These are phyloP conservation scores for Rhingia rostrata DNA, from an alignment of 2,888 invertebrate species.

Conservation along the genomic window DNA sequence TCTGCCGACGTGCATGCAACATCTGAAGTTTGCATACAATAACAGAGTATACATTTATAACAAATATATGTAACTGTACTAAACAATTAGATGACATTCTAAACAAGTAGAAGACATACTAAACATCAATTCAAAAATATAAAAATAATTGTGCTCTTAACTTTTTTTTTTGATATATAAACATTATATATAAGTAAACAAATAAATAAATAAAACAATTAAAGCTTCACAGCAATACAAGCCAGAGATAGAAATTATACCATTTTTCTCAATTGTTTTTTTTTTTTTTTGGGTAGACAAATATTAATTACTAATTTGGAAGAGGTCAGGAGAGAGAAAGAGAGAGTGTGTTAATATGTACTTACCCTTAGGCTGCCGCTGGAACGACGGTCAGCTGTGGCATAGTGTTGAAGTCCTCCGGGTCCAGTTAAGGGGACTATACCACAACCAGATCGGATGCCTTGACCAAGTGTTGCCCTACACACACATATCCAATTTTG, in stretches of 20 bases:
- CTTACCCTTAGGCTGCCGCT: constrained; percentile 82
- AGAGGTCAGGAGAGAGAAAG: constrained; percentile 27
- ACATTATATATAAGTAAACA: constrained; percentile 37
- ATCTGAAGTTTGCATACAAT: constrained; percentile 69
- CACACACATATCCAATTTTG: constrained; percentile 78
- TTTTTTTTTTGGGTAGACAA: constrained; percentile 6
- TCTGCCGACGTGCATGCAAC: constrained; percentile 74
- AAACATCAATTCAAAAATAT: constrained; percentile 60
- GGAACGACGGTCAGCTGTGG: constrained; percentile 82
- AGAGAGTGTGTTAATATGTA: constrained; percentile 70
- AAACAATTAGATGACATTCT: constrained; percentile 70
- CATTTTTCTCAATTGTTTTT: constrained; percentile 22
- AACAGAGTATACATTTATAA: constrained; percentile 58
- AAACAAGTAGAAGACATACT: constrained; percentile 70
- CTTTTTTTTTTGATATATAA: constrained; percentile 42
- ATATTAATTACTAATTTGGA: constrained; percentile 34
- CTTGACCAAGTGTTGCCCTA: constrained; percentile 83
- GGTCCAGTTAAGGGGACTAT: constrained; percentile 83
- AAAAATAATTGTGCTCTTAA: constrained; percentile 58
- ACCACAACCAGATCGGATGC: constrained; percentile 83
- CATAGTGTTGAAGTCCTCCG: constrained; percentile 83
- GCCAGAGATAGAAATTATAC: constrained; percentile 75
- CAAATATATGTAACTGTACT: constrained; percentile 38
- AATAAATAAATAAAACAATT: constrained; percentile 76
- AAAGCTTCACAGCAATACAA: constrained; percentile 81